Conservation (phyloP, 1,140 invertebrate species). For the Zaprionus nigranus region DNA sequence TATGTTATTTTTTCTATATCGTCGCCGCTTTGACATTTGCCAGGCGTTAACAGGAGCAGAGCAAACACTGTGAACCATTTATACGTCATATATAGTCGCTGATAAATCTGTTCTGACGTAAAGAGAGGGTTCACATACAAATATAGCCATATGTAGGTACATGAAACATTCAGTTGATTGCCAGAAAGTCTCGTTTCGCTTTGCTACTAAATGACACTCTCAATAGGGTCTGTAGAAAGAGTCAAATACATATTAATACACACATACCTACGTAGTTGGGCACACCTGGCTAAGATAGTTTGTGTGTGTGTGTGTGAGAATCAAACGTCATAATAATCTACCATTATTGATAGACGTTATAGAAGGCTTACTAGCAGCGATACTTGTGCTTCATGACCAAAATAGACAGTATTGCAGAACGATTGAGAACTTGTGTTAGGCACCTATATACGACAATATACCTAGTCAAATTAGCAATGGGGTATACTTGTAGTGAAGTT, state of each 20-base stretch:
- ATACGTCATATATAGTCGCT: neutral
- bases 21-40: conserved; percentile 2
- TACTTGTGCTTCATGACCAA: neutral
- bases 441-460: neutral
- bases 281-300: neutral
- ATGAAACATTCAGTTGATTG: neutral
- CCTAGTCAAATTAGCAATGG: neutral
- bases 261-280: neutral
- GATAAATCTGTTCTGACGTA: conserved; percentile 3
- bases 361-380: neutral
- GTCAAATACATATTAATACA: neutral
- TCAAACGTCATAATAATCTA: neutral
- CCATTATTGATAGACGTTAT: neutral
- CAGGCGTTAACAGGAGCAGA: neutral
- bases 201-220: neutral
- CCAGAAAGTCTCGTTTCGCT: neutral
- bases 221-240: neutral
- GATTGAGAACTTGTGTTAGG: neutral
- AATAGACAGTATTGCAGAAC: conserved; percentile 1
- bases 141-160: neutral
- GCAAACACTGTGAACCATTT: neutral
- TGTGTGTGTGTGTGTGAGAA: neutral
- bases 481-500: neutral
- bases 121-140: neutral
- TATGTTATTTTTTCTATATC: neutral